Evolutionary conservation across 2,797 vertebrate genomes (phyloP).

Genomic region (Odontamblyopus lacepedii): DNA sequence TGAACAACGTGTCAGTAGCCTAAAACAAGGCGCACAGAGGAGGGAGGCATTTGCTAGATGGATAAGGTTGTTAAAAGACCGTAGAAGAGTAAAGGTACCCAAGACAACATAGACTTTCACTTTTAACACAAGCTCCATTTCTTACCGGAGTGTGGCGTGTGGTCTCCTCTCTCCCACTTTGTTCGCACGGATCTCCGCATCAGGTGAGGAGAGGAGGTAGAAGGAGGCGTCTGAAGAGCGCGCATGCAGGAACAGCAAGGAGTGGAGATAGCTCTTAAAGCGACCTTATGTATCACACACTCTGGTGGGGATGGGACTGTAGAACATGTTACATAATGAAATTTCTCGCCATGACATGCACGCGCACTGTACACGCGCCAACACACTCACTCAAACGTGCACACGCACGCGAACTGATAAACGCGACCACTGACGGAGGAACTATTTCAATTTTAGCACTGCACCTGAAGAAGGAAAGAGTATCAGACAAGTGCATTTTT

Average conservation of each 20-base stretch:
- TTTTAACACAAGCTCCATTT: constrained; percentile 6
- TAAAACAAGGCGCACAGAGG: not conserved
- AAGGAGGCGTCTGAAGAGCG: constrained; percentile 41
- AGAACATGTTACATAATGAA: constrained; percentile 69
- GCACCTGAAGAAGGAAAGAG: constrained; percentile 29
- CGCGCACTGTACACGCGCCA: constrained; percentile 14
- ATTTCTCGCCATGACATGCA: constrained; percentile 32
- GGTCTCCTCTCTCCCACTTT: constrained; percentile 16
- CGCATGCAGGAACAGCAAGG: constrained; percentile 8
- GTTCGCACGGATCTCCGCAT: constrained; percentile 16
- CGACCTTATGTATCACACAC: constrained; percentile 52
- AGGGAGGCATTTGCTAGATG: not conserved
- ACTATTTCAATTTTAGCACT: not conserved
- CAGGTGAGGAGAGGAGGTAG: constrained; percentile 50
- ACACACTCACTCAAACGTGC: constrained; percentile 1
- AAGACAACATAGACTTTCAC: constrained; percentile 2
- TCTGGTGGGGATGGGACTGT: constrained; percentile 55
- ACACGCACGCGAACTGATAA: not conserved
- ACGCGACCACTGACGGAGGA: not conserved
- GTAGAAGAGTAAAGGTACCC: not conserved
- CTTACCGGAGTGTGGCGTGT: constrained; percentile 43
- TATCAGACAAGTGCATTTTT: not conserved
- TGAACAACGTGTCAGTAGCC: not conserved
- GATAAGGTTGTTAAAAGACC: constrained; percentile 17
- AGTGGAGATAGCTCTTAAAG: constrained; percentile 49